Conservation (phyloP, 2,797 vertebrate species). For the Platyrinchus mystaceus region DNA sequence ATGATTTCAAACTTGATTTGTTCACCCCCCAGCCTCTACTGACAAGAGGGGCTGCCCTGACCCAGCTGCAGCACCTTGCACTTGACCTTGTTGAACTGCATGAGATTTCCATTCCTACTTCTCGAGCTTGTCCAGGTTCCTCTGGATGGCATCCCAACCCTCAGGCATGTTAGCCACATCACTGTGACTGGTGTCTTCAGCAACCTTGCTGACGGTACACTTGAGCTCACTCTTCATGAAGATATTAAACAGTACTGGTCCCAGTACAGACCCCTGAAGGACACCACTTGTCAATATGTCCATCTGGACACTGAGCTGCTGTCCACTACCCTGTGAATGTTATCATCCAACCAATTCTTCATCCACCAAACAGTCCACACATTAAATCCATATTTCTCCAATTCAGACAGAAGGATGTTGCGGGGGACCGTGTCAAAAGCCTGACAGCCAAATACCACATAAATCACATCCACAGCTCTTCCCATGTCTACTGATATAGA, state of each 20-base stretch:
- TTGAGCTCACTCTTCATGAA: background rate
- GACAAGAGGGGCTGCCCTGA: background rate
- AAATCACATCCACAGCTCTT: background rate
- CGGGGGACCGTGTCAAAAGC: background rate
- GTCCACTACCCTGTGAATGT: background rate
- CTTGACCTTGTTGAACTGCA: background rate
- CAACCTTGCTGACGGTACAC: background rate
- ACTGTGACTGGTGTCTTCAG: background rate
- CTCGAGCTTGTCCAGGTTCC: background rate
- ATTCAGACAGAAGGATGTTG: background rate
- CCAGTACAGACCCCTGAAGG: background rate
- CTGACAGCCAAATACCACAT: background rate
- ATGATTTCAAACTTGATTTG: background rate
- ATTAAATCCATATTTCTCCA: background rate
- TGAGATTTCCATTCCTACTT: background rate
- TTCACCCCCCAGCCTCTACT: background rate
- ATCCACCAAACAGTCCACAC: background rate
- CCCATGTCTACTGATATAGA: background rate
- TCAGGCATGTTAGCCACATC: background rate
- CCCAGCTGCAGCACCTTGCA: background rate
- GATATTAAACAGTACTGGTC: background rate
- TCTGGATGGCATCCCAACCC: background rate
- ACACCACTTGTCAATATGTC: background rate
- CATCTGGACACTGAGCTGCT: background rate
- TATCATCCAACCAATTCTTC: background rate